Evolutionary conservation across 2,888 invertebrate species (phyloP), one percentile per base, ranked within the genome.

Genomic region (Melikaiella ostensackeni): DNA sequence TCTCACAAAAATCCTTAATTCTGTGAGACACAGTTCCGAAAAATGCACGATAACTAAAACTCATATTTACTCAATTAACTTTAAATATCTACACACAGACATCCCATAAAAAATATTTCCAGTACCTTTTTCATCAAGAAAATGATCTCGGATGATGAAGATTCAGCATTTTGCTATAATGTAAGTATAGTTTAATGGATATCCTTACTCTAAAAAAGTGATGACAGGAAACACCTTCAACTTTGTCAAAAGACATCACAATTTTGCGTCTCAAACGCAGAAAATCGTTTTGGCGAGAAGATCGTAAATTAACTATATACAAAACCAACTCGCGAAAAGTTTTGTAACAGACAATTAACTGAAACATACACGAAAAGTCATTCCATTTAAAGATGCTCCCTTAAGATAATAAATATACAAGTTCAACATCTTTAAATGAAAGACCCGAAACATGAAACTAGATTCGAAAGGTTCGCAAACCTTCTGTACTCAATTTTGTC

Each of bases 401-500:
- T 50, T 70, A 70, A 27, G 70, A 50, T 50, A 30, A 70, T 27
- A 70, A 70, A 70, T 70, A 30, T 70, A 50, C 70, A 70, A 70
- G 30, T 70, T 38, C 70, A 30, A 30, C 70, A 70, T 70, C 70
- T 70, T 50, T 33, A 70, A 70, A 70, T 70, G 70, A 70, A 66
- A 50, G 11, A 21, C 50, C 8, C 33, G 16, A n/a, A 70, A 50
- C 30, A 50, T 50, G n/a, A 13, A 70, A 50, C 30, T 50, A 70
- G 19, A 16, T 70, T 70, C 50, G 30, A 50, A 21, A 70, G 50
- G 50, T 70, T 70, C 70, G 19, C n/a, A 70, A 70, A 70, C 50
- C 50, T 70, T 70, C 24, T 50, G 16, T 42, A 30, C 5, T 42
- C 63, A 64, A 50, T n/a, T 46, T 55, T 70, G 30, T n/a, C 50